Base-by-base conservation (phyloP, 2,888 invertebrate species). In the Frankliniella fusca region DNA sequence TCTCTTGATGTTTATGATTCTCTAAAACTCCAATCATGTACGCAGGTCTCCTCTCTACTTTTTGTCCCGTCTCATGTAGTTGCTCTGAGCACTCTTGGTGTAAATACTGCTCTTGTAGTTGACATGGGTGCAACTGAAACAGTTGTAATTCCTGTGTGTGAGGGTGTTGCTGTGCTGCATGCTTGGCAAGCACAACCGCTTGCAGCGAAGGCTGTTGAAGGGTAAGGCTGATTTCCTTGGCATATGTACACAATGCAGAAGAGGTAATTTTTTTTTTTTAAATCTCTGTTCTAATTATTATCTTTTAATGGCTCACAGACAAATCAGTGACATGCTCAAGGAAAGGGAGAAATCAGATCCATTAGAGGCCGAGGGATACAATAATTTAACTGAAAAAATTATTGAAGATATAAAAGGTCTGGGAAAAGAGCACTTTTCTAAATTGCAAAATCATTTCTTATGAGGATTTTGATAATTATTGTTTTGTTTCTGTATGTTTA, bases 51-150 rank as follows among this genome's bases (percentile, higher is more conserved):
- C 0, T 94, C 94, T 0, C 90, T 96, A 81, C 88, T 94, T 86
- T 94, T 96, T 89, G 92, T 96, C 50, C 96, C 98, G 81, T 92
- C 93, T 18, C 96, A 97, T 87, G 90, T 98, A 81, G 93, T 96
- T 83, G 91, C 94, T 48, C 91, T 97, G 27, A 92, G 95, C 81
- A 94, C 97, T 0, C 91, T 98, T 84, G 98, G 96, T 81, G 90
- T 94, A 18, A 92, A 93, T 81, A 94, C 94, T 1, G 95, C 93
- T 28, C 90, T 99, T 5, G 95, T 99, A 0, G 89, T 98, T 80
- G 95, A 97, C 87, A 90, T 97, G 48, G 99, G 99, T 0, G 96
- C 94, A 85, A 90, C 91, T 80, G 98, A 98, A 88, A 94, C 95
- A 0, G 92, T 85, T 83, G 92, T 94, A 20, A 91, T 96, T 86